Conservation (phyloP, 2,113 vertebrate species). For the Calidris pugnax region DNA sequence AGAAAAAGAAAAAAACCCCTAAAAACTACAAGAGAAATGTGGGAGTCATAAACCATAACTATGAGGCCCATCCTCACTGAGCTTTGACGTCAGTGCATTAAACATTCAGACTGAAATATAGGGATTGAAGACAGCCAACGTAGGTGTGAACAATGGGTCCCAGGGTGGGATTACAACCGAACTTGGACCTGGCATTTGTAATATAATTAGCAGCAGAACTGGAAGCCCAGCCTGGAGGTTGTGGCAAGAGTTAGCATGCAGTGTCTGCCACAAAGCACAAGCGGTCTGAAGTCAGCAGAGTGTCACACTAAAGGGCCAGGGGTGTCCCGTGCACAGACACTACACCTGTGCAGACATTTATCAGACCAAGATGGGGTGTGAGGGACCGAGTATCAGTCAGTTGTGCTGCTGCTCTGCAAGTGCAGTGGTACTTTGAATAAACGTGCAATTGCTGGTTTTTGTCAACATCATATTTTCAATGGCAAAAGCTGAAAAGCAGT, state of each 20-base stretch:
- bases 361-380: background rate
- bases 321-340: accelerated
- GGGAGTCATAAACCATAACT: background rate
- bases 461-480: background rate
- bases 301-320: background rate
- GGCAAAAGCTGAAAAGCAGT: background rate
- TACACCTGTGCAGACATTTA: background rate
- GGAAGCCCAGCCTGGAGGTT: background rate
- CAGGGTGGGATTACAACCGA: background rate
- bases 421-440: background rate
- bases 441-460: background rate
- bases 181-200: background rate
- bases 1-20: background rate
- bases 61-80: background rate
- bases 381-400: background rate
- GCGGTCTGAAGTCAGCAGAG: background rate
- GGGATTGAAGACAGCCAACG: background rate
- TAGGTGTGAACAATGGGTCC: background rate
- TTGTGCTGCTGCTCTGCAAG: background rate
- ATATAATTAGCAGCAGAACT: background rate
- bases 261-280: background rate
- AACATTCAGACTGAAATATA: background rate
- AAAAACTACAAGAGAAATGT: background rate
- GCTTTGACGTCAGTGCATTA: background rate
- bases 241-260: background rate